Evolutionary conservation across 2,888 invertebrate genomes (phyloP).

Genomic region (Eudemis profundana): DNA sequence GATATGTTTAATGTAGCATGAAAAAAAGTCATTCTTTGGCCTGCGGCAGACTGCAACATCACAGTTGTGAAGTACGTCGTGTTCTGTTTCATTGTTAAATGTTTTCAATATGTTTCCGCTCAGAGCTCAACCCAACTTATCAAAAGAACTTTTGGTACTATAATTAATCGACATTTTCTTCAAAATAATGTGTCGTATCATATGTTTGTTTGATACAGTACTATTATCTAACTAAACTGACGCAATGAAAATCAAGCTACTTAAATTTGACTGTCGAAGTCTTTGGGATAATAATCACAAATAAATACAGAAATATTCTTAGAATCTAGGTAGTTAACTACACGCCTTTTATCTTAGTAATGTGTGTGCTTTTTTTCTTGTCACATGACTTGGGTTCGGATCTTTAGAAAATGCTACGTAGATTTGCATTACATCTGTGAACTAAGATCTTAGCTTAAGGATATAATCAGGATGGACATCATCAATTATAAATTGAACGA

Average conservation of each 20-base stretch:
- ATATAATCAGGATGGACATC: too few species aligned
- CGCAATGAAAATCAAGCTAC: background rate
- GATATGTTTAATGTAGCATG: slow-evolving; percentile 33
- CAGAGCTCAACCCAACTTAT: background rate
- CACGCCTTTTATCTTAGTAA: too few species aligned
- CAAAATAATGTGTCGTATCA: background rate
- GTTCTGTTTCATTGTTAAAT: background rate
- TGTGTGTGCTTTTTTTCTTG: background rate
- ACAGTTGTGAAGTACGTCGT: background rate
- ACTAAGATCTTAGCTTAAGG: background rate
- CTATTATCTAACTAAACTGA: background rate
- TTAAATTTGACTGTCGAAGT: too few species aligned
- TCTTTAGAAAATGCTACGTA: background rate
- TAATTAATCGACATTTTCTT: background rate
- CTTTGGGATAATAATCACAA: too few species aligned
- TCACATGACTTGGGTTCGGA: background rate
- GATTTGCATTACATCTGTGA: background rate
- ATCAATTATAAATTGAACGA: background rate
- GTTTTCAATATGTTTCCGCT: background rate
- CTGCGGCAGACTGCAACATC: background rate
- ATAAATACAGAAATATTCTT: too few species aligned
- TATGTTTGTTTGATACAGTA: background rate
- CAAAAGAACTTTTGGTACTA: background rate
- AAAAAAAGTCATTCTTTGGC: slow-evolving; percentile 2
- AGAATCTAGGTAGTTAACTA: too few species aligned